Evolutionary conservation across 1,140 invertebrate species (phyloP).

Genomic region (Drosophila ananassae): DNA sequence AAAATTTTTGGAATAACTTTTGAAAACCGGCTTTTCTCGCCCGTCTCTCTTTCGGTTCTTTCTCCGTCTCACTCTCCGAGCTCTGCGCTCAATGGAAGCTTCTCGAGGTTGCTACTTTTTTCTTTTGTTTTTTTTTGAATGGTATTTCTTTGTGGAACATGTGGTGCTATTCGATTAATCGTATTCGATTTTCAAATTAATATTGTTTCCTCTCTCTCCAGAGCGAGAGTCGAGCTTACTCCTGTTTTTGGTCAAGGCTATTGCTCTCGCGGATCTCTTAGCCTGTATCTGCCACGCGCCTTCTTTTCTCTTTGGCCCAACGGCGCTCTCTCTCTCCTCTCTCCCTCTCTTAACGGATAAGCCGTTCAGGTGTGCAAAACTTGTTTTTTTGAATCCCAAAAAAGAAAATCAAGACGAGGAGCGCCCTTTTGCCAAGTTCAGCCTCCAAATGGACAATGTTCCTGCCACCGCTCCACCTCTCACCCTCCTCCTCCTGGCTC

Average conservation of each 20-base stretch:
- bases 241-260: constrained; percentile 22
- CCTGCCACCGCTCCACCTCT: not conserved
- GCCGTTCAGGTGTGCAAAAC: constrained; percentile 51
- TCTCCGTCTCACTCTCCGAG: constrained; percentile 20
- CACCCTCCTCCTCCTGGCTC: not conserved
- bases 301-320: not conserved
- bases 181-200: constrained; percentile 30
- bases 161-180: constrained; percentile 49
- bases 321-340: constrained; percentile 2
- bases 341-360: constrained; percentile 13
- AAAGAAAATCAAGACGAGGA: constrained; percentile 9
- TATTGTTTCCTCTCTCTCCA: constrained; percentile 8
- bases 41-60: constrained; percentile 21
- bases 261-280: constrained; percentile 5
- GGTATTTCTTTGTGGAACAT: constrained; percentile 37
- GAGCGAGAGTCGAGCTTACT: constrained; percentile 25
- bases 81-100: constrained; percentile 64
- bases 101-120: constrained; percentile 49
- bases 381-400: constrained; percentile 52
- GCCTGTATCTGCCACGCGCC: not conserved
- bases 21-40: constrained; percentile 60
- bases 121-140: constrained; percentile 1
- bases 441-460: constrained; percentile 3
- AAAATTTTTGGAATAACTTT: constrained; percentile 59
- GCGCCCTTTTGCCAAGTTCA: constrained; percentile 1